Base-by-base conservation (phyloP, 1,140 invertebrate species). In the Halotydeus destructor region DNA sequence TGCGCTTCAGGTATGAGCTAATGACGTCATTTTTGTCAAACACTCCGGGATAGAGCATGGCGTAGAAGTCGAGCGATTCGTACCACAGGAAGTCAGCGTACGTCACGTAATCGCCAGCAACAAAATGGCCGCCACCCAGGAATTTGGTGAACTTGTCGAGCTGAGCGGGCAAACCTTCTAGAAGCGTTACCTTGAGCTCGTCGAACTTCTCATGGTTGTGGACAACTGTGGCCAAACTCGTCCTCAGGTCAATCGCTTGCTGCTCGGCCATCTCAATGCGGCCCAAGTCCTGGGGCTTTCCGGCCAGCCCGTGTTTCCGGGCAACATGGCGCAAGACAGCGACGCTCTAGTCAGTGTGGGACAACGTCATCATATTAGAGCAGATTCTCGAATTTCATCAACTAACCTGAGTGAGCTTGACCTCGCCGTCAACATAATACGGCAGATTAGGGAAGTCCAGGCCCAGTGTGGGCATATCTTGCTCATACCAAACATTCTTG, bases 261-360 rank as follows among this genome's bases (percentile, higher is more conserved):
- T 61, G 59, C 35, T 64, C 58, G 31, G 61, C 50, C 41, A 68
- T 49, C 45, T 67, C 64, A 28, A 60, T 56, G 4, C 58, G 44
- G 1, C 55, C 54, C 36, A 53, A n/a, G n/a, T n/a, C 54, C 35
- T 57, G 55, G 12, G 56, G 58, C 22, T 55, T 54, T 12, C 64
- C 65, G 46, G 26, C 41, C n/a, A 54, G 36, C 23, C 43, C 41
- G 37, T 49, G 31, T 26, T 49, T 50, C 18, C 66, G 45, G 4
- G 58, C 66, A 38, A 70, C 53, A 50, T 68, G 60, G 9, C 61
- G 55, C n/a, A 67, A 38, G 44, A 70, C 69, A 5, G 68, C 60
- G 38, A 57, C 56, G 40, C 60, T 66, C 52, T 41, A 25, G 11
- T n/a, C n/a, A n/a, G n/a, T n/a, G n/a, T n/a, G n/a, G n/a, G n/a